phyloP scores from a whole-genome alignment of 2,888 invertebrate genomes.

The Tenthredo livida region DNA sequence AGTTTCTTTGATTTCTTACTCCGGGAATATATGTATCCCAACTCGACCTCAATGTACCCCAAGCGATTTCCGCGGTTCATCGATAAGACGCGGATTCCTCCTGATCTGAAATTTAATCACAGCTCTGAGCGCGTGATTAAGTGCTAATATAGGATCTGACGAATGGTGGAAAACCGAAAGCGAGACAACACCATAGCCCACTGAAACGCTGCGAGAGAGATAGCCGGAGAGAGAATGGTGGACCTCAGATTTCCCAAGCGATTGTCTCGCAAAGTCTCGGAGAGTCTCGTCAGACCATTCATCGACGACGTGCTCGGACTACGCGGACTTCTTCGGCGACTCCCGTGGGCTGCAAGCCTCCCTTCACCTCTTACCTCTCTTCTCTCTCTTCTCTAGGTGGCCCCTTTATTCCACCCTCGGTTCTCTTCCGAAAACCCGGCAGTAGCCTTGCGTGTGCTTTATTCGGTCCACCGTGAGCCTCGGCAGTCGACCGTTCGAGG shows the following conservation, averaged over 20 bases:
- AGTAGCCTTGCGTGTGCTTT: slow-evolving; percentile 52
- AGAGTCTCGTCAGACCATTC: slow-evolving; percentile 76
- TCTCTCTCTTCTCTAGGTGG: not conserved
- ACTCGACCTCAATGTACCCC: not conserved
- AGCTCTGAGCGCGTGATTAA: slow-evolving; percentile 64
- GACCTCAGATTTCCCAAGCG: slow-evolving; percentile 76
- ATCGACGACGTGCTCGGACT: slow-evolving; percentile 77
- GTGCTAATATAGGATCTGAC: slow-evolving; percentile 56
- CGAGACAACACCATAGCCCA: slow-evolving; percentile 35
- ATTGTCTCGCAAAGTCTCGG: slow-evolving; percentile 75
- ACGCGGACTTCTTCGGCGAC: slow-evolving; percentile 57
- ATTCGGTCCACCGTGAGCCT: slow-evolving; percentile 45
- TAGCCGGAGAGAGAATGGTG: slow-evolving; percentile 60
- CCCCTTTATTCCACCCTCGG: slow-evolving; percentile 18
- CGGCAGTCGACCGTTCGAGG: slow-evolving; percentile 12
- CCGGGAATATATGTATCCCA: not conserved
- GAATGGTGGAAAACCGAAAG: slow-evolving; percentile 28
- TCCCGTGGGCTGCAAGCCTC: slow-evolving; percentile 49
- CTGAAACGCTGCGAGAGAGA: slow-evolving; percentile 48
- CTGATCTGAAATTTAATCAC: slow-evolving; percentile 65
- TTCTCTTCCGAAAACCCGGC: not conserved
- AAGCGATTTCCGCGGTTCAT: slow-evolving; percentile 20
- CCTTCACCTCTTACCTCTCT: slow-evolving; percentile 7
- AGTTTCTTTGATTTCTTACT: slow-evolving; percentile 8
- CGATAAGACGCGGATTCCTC: slow-evolving; percentile 19